phyloP scores from a whole-genome alignment of 1,140 invertebrate genomes.

The Alviniconcha marisindica region DNA sequence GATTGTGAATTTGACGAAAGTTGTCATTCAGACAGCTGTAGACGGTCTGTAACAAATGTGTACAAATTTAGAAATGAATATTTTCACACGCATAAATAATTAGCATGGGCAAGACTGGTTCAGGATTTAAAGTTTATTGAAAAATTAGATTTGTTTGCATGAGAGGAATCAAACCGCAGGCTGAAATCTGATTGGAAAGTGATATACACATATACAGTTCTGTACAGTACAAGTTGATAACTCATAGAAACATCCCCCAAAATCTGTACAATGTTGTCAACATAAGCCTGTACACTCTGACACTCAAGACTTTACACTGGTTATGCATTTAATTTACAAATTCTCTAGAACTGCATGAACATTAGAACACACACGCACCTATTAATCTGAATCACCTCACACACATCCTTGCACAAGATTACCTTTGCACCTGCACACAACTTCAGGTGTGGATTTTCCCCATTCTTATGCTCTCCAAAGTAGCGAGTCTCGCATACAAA shows the following conservation, averaged over 20 bases:
- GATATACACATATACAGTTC: constrained; percentile 26
- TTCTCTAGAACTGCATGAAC: neutral
- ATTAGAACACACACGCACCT: too few species aligned
- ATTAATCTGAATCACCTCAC: too few species aligned
- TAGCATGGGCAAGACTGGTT: constrained; percentile 6
- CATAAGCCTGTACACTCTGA: neutral
- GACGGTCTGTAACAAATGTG: too few species aligned
- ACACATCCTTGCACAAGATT: too few species aligned
- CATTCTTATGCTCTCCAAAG: too few species aligned
- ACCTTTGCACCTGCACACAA: too few species aligned
- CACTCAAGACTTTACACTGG: neutral
- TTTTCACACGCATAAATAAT: too few species aligned
- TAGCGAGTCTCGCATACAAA: too few species aligned
- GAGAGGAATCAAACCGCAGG: neutral
- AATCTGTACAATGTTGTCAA: neutral
- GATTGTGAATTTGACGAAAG: too few species aligned
- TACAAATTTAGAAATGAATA: too few species aligned
- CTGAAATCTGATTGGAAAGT: constrained; percentile 25
- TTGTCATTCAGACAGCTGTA: too few species aligned
- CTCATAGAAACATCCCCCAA: neutral
- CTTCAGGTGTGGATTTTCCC: too few species aligned
- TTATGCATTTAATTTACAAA: neutral
- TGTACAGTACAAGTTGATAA: neutral
- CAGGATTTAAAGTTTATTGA: constrained; percentile 32
- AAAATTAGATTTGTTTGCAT: constrained; percentile 39